Conservation (phyloP, 2,888 invertebrate species). For the Tipula lateralis region DNA sequence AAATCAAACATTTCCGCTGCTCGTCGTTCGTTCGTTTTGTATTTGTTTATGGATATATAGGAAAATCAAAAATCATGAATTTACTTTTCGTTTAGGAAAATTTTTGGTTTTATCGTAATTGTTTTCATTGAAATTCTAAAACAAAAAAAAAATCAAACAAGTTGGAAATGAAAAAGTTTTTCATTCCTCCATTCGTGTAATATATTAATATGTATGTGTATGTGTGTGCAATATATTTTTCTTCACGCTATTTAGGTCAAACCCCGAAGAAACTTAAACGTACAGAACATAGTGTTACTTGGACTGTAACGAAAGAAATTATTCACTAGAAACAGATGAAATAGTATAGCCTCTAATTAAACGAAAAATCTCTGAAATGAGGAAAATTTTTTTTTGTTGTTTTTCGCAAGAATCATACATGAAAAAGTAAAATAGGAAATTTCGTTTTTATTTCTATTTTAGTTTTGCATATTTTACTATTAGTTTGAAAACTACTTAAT, state of each 20-base stretch:
- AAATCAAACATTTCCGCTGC: neutral
- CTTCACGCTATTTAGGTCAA: neutral
- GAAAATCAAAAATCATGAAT: neutral
- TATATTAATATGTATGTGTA: too few relatives aligned
- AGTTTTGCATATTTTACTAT: neutral
- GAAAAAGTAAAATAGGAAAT: neutral
- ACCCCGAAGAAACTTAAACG: slow-evolving; percentile 7
- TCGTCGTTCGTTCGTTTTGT: neutral
- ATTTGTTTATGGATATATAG: neutral
- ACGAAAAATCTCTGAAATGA: neutral
- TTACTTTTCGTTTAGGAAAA: neutral
- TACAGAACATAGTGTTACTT: neutral
- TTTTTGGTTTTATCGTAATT: neutral
- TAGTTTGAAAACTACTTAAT: slow-evolving; percentile 2
- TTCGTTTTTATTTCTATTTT: neutral
- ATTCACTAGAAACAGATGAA: neutral
- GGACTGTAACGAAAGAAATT: neutral
- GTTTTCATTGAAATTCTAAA: neutral
- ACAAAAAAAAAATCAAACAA: slow-evolving; percentile 3
- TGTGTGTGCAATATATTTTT: neutral
- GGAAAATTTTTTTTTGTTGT: neutral
- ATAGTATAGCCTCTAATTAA: neutral
- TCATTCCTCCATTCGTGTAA: neutral
- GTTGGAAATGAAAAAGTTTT: neutral
- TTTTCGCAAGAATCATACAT: neutral